Evolutionary conservation across 1,140 invertebrate species (phyloP).

Genomic region (Palaemon carinicauda): DNA sequence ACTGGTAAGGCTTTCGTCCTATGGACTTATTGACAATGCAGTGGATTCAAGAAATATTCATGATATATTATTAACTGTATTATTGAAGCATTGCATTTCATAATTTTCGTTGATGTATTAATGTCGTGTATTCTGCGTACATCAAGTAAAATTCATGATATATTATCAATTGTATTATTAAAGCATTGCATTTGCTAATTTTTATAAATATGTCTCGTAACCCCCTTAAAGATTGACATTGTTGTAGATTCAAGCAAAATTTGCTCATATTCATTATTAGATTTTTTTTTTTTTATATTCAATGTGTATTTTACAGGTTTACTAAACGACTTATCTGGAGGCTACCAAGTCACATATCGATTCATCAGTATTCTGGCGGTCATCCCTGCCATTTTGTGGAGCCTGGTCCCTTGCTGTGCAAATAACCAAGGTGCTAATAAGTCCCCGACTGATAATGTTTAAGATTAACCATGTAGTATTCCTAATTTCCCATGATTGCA

Average conservation of each 20-base stretch:
- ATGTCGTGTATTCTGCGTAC: neutral
- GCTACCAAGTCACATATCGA: neutral
- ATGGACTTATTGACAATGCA: neutral
- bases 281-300: too few relatives aligned
- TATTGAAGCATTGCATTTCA: neutral
- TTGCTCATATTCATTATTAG: too few relatives aligned
- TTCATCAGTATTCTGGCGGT: neutral
- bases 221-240: too few relatives aligned
- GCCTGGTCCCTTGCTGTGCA: constrained; percentile 10
- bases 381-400: constrained; percentile 16
- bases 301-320: constrained; percentile 22
- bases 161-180: too few relatives aligned
- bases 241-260: too few relatives aligned
- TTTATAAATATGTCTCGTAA: too few relatives aligned
- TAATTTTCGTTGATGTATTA: neutral
- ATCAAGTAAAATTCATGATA: too few relatives aligned
- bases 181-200: too few relatives aligned
- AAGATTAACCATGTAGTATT: neutral
- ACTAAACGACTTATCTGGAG: neutral
- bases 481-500: too few relatives aligned
- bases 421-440: neutral
- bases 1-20: constrained; percentile 11
- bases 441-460: constrained; percentile 9
- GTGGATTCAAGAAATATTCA: neutral
- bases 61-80: neutral